A percentile compares a stretch with the other conserved stretches of the same genome.
phyloP scores from a whole-genome alignment of 2,888 invertebrate genomes.

The Phymatocera aterrima region DNA sequence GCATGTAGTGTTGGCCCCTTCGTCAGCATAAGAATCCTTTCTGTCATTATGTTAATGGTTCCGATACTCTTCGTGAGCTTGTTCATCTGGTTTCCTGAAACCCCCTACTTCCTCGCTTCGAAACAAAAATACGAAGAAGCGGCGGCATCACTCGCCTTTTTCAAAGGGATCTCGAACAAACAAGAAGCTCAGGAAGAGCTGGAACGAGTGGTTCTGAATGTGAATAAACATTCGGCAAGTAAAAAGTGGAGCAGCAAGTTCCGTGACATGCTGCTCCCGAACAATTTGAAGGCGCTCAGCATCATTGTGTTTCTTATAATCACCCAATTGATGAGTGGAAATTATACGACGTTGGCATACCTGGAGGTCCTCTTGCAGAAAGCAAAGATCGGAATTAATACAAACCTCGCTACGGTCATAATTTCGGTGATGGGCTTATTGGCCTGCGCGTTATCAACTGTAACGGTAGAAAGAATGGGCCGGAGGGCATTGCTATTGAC shows the following conservation, averaged over 20 bases:
- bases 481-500: conserved; percentile 74
- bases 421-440: conserved; percentile 74
- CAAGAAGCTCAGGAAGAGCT: conserved; percentile 37
- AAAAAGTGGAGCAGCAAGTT: conserved; percentile 55
- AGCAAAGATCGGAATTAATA: conserved; percentile 62
- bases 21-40: conserved; percentile 55
- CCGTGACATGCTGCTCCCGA: conserved; percentile 56
- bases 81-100: conserved; percentile 71
- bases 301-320: conserved; percentile 70
- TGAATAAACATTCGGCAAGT: conserved; percentile 39
- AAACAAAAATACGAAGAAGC: conserved; percentile 64
- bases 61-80: conserved; percentile 65
- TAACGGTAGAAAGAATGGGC: conserved; percentile 75
- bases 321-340: conserved; percentile 69
- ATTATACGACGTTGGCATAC: conserved; percentile 71
- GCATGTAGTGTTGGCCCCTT: conserved; percentile 69
- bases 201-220: conserved; percentile 18
- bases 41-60: conserved; percentile 58
- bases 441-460: conserved; percentile 67
- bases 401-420: conserved; percentile 73
- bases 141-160: conserved; percentile 62
- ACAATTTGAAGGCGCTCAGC: conserved; percentile 63
- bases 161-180: conserved; percentile 58
- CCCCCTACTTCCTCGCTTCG: conserved; percentile 65
- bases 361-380: conserved; percentile 62